Base-by-base conservation (phyloP, 1,140 invertebrate genomes). In the Drosophila quadrilineata region DNA sequence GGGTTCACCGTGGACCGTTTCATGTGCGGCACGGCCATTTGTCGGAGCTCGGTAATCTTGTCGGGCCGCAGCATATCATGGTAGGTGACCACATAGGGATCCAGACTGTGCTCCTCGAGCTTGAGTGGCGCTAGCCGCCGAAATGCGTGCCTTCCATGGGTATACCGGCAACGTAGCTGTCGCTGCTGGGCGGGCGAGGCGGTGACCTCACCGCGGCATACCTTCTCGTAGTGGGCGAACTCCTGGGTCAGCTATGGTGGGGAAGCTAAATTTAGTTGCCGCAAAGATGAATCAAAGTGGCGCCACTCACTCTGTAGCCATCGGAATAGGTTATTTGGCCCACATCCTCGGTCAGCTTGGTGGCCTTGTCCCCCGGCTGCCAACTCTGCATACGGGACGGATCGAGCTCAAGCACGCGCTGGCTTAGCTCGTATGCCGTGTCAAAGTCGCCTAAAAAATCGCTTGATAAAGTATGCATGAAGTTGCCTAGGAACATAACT, bases 11-110 rank as follows among this genome's bases (percentile, higher is more conserved):
- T 99, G 1, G 88, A 89, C 0, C 88, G 65, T 84, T 90, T 91
- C 92, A 97, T 96, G 85, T 93, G 93, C 2, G 97, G 97, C 70
- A 93, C 93, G 1, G 97, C 95, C 88, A 98, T 90, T 85, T 92
- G 90, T 89, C 99, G 97, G 35, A 99, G 95, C 1, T 93, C 92
- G 33, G 94, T 92, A 63, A 99, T 99, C 91, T 99, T 98, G 0
- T 91, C 87, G 77, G 99, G 95, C 52, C 92, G 94, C 58, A 99
- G 92, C 22, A 98, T 94, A 75, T 98, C 93, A 89, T 98, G 95
- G 90, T 95, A 98, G 22, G 98, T 92, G 22, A 96, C 92, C 72
- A 99, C 94, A 56, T 93, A 92, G 0, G 98, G 98, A 16, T 96
- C 93, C 9, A 95, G 90, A 89, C 95, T 96, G 22, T 95, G 93